These are phyloP conservation scores for Climacteris rufus DNA, from an alignment of 2,113 vertebrate species.

Conservation along the genomic window DNA sequence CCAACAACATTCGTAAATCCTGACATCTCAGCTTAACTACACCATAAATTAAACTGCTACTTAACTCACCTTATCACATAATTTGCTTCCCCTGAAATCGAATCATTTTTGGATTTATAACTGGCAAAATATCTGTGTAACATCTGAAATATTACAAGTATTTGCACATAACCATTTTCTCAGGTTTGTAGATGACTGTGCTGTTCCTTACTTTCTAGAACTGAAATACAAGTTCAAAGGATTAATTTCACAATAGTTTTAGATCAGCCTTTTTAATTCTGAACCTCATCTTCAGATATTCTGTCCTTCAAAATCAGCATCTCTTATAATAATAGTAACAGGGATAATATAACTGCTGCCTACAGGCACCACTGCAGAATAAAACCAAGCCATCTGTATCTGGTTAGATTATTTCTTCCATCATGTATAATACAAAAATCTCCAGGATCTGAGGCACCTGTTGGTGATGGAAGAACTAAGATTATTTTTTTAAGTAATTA, in stretches of 20 bases:
- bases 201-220: neutral
- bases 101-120: neutral
- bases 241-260: neutral
- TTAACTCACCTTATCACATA: neutral
- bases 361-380: neutral
- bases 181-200: neutral
- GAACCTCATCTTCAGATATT: neutral
- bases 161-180: neutral
- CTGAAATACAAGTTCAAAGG: neutral
- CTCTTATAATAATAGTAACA: neutral
- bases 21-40: neutral
- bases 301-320: neutral
- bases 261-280: neutral
- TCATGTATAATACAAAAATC: neutral
- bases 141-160: neutral
- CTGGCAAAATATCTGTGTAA: neutral
- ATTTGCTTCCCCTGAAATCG: neutral
- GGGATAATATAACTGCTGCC: neutral
- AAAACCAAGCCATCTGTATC: neutral
- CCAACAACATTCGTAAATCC: neutral
- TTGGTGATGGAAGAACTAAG: neutral
- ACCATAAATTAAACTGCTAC: neutral
- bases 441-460: neutral
- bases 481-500: neutral
- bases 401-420: neutral